phyloP scores from a whole-genome alignment of 1,140 invertebrate genomes.

The Dreissena polymorpha region DNA sequence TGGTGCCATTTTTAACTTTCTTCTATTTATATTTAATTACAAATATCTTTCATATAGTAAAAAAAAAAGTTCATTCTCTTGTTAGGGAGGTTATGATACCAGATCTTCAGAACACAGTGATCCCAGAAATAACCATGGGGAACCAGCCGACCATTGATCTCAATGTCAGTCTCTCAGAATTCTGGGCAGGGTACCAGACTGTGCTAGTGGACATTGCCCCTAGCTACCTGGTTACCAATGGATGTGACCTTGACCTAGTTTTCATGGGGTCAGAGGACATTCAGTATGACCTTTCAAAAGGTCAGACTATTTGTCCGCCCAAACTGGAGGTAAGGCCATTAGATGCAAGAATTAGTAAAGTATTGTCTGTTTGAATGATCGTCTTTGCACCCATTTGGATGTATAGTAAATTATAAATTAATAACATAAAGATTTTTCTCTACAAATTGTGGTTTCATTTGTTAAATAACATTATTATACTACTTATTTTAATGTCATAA shows the following conservation, averaged over 20 bases:
- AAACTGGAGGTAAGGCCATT: constrained; percentile 40
- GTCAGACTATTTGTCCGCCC: constrained; percentile 44
- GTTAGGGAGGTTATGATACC: background rate
- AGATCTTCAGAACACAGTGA: background rate
- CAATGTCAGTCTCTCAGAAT: constrained; percentile 83
- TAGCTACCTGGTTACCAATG: constrained; percentile 88
- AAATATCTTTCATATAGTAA: no score
- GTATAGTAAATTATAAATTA: background rate
- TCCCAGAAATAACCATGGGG: constrained; percentile 12
- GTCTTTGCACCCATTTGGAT: background rate
- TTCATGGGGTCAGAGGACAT: constrained; percentile 76
- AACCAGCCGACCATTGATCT: constrained; percentile 74
- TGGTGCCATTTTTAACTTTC: background rate
- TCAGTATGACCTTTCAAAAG: constrained; percentile 74
- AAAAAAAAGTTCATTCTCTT: background rate
- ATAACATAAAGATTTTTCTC: background rate
- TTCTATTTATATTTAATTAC: background rate
- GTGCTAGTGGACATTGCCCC: constrained; percentile 87
- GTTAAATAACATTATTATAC: background rate
- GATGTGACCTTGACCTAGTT: constrained; percentile 82
- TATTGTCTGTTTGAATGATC: background rate
- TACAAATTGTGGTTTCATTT: background rate
- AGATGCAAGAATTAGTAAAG: no score
- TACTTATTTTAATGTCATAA: no score
- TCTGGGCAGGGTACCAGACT: constrained; percentile 84